Percentiles rank a stretch among this genome's conserved stretches.
Evolutionary conservation across 2,113 vertebrate species (phyloP).

Genomic region (Cyprinodon brontotheroides): DNA sequence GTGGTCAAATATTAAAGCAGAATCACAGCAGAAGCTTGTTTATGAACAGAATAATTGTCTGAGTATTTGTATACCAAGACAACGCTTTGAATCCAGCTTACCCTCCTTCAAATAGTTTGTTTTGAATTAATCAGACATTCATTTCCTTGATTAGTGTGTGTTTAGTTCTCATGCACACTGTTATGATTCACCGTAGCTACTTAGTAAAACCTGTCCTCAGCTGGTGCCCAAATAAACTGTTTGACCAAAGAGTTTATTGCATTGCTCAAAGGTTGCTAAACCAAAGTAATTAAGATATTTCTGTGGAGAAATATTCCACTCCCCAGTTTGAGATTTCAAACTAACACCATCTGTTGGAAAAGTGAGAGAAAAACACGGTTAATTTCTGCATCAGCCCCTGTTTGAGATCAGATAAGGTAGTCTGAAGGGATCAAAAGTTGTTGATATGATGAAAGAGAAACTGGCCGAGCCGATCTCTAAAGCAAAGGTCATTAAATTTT

Average conservation of each 20-base stretch:
- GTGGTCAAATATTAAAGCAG: too few relatives aligned
- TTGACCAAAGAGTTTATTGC: neutral
- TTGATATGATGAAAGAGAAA: constrained; percentile 58
- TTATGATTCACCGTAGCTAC: neutral
- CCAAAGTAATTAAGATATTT: constrained; percentile 5
- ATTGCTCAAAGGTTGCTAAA: constrained; percentile 17
- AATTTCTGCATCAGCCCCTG: constrained; percentile 33
- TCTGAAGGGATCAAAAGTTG: constrained; percentile 50
- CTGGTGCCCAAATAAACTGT: neutral
- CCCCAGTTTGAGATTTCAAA: constrained; percentile 10
- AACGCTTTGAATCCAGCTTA: neutral
- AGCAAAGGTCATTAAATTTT: constrained; percentile 49
- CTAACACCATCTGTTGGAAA: neutral
- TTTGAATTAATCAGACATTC: neutral
- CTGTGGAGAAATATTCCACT: constrained; percentile 14
- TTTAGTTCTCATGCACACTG: neutral
- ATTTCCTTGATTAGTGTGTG: too few relatives aligned
- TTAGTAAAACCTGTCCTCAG: neutral
- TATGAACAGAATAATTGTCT: neutral
- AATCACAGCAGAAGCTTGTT: neutral
- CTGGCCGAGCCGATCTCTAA: constrained; percentile 45
- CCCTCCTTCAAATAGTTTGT: too few relatives aligned
- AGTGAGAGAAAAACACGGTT: neutral
- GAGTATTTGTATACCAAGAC: too few relatives aligned
- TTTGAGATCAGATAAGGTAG: constrained; percentile 39